Evolutionary conservation across 2,888 invertebrate species (phyloP).

Genomic region (Orgyia antiqua): DNA sequence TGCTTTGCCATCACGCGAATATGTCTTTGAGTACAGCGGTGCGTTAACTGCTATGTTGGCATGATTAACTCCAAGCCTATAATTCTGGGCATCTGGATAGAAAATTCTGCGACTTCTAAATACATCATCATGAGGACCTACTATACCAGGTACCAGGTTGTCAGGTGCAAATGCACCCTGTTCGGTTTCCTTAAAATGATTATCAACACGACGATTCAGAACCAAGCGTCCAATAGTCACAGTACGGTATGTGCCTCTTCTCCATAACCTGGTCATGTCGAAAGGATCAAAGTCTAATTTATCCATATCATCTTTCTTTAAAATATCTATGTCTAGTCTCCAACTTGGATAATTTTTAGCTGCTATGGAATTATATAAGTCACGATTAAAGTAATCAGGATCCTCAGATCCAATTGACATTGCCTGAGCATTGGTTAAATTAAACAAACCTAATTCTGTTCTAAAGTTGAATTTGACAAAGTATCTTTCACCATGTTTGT

Average conservation of each 20-base stretch:
- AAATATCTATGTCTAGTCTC: constrained; percentile 5
- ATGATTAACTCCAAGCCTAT: constrained; percentile 49
- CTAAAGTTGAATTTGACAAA: constrained; percentile 3
- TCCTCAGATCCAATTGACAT: neutral
- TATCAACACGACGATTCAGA: constrained; percentile 43
- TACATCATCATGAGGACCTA: constrained; percentile 45
- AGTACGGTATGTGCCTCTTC: constrained; percentile 49
- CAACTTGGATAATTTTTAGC: constrained; percentile 4
- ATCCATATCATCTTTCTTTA: constrained; percentile 3
- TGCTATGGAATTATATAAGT: constrained; percentile 4
- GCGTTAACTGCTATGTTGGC: constrained; percentile 46
- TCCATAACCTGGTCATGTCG: constrained; percentile 33
- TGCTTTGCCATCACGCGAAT: constrained; percentile 76
- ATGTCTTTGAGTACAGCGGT: constrained; percentile 41
- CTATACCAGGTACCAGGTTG: constrained; percentile 57
- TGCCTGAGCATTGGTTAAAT: constrained; percentile 3
- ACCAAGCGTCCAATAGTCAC: constrained; percentile 44
- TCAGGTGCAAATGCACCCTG: constrained; percentile 45
- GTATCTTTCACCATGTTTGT: constrained; percentile 4
- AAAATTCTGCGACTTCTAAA: constrained; percentile 43
- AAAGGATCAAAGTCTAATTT: constrained; percentile 6
- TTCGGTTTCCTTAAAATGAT: constrained; percentile 43
- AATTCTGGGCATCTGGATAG: constrained; percentile 48
- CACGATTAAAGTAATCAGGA: constrained; percentile 1
- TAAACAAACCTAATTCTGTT: constrained; percentile 1